Conservation (phyloP, 2,888 invertebrate genomes). For the Copidosoma aretas region DNA sequence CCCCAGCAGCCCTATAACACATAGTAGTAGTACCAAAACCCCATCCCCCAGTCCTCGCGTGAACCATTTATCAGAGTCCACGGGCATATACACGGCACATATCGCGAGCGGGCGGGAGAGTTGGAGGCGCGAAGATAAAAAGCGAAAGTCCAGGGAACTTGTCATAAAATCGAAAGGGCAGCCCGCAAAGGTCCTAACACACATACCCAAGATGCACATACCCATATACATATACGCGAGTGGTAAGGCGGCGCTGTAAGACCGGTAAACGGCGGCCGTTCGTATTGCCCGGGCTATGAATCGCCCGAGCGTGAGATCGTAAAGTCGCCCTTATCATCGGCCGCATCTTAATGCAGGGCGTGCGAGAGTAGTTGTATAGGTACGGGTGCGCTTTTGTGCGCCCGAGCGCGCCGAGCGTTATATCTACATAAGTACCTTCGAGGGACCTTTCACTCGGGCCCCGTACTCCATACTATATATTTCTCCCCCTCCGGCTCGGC, state of each 20-base stretch:
- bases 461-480: too few relatives aligned
- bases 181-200: slow-evolving; percentile 13
- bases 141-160: slow-evolving; percentile 37
- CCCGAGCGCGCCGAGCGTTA: neutral
- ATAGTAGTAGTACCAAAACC: neutral
- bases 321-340: slow-evolving; percentile 60
- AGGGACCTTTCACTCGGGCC: too few relatives aligned
- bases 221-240: neutral
- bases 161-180: slow-evolving; percentile 38
- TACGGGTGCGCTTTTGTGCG: neutral
- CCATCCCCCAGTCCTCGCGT: slow-evolving; percentile 1
- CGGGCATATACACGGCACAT: neutral
- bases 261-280: slow-evolving; percentile 55
- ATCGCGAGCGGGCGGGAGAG: neutral
- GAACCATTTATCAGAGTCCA: slow-evolving; percentile 32
- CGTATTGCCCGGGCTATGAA: slow-evolving; percentile 58
- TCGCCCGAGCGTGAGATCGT: slow-evolving; percentile 61
- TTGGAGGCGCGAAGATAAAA: slow-evolving; percentile 39
- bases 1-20: neutral
- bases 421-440: neutral
- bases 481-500: too few relatives aligned
- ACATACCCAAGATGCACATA: slow-evolving; percentile 36
- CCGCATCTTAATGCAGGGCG: slow-evolving; percentile 60
- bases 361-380: slow-evolving; percentile 37
- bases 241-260: slow-evolving; percentile 46